Base-by-base conservation (phyloP, 1,140 invertebrate genomes). In the Dendroctonus valens region DNA sequence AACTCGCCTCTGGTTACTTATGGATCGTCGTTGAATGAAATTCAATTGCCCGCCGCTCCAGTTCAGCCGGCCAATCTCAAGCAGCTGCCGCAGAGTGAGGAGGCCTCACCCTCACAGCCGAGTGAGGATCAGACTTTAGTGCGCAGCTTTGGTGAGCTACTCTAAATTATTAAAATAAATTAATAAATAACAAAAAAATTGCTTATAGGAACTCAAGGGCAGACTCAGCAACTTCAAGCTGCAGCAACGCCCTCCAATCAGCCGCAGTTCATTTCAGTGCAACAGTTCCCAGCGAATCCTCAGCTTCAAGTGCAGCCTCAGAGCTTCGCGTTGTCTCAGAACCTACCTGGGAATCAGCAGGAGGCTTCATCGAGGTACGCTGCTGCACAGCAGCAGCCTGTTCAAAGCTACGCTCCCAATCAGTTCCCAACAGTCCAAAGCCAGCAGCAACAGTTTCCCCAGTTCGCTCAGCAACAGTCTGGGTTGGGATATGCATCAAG, bases 1-100 rank as follows among this genome's bases (percentile, higher is more conserved):
- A 57, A 51, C 46, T 68, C 66, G 14, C 66, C 66, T 11, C 37
- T 68, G 54, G 59, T 68, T 7, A 61, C 59, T 5, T 68, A 68
- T 38, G 66, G 66, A 50, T 9, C 26, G 6, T 44, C 57, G 8
- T 9, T 67, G 37, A 59, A 48, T 11, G 65, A 59, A 39, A 67
- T 67, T 60, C 65, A 60, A 52, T 15, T 67, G 7, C 64, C 64
- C 12, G 64, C 64, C 5, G 49, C 55, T 11, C 64, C 64, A 9
- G 53, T 66, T 12, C 38, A 59, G 53, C 64, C 64, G 7, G 55
- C 64, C 39, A 66, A 59, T 41, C 48, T 66, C 1, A 59, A 51
- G 15, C 55, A 66, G 37, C 40, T 39, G 9, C 42, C 61, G 12
- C 61, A 55, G 15, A 55, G 49, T 12, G 9, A 41, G 41, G 11